These are phyloP conservation scores for Melinopterus prodromus DNA, from an alignment of 2,888 invertebrate species.

Conservation along the genomic window DNA sequence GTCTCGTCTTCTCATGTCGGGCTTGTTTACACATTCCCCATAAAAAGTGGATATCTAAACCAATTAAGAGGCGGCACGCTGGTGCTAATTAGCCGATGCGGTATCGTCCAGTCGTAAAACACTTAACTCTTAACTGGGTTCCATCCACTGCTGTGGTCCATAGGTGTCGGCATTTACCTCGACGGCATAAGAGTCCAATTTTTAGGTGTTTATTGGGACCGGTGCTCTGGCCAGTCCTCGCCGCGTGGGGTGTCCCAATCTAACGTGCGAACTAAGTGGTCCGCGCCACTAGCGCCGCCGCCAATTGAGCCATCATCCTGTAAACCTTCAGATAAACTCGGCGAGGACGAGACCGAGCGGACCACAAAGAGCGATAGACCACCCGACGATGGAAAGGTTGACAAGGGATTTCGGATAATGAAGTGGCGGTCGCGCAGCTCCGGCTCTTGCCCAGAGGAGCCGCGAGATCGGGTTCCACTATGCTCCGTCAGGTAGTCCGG, in stretches of 20 bases:
- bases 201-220: background rate
- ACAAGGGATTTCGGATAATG: slow-evolving; percentile 56
- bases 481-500: slow-evolving; percentile 44
- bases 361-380: slow-evolving; percentile 48
- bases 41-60: background rate
- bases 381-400: slow-evolving; percentile 52
- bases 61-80: background rate
- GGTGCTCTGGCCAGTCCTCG: background rate
- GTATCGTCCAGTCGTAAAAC: background rate
- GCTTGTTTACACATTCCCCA: background rate
- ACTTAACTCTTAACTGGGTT: background rate
- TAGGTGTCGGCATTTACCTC: background rate
- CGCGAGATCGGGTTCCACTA: slow-evolving; percentile 44
- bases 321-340: slow-evolving; percentile 50
- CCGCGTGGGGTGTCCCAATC: background rate
- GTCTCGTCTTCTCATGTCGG: background rate
- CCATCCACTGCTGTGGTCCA: background rate
- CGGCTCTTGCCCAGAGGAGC: slow-evolving; percentile 43
- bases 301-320: slow-evolving; percentile 56
- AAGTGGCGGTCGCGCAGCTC: slow-evolving; percentile 46
- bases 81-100: background rate
- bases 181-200: background rate
- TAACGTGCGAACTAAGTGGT: slow-evolving; percentile 4
- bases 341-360: slow-evolving; percentile 53
- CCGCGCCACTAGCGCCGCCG: slow-evolving; percentile 35